Percentiles rank a stretch among this genome's conserved stretches.
These are phyloP conservation scores for Phalangium opilio DNA, from an alignment of 2,888 invertebrate species.

Conservation along the genomic window DNA sequence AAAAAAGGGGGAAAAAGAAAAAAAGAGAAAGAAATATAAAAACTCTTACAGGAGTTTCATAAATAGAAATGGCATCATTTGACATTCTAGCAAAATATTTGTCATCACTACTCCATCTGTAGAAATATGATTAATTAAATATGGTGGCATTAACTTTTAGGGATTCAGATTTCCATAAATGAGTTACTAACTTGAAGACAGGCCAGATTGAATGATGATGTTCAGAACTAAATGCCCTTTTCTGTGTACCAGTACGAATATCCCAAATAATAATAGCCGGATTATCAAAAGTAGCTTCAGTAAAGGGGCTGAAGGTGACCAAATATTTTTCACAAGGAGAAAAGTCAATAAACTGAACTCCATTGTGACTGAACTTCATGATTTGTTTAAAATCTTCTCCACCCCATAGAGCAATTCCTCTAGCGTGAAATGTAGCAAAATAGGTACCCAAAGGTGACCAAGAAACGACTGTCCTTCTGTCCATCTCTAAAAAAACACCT, in stretches of 20 bases:
- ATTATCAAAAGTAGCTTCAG: conserved; percentile 45
- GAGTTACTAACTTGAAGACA: conserved; percentile 52
- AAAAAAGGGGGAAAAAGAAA: no score
- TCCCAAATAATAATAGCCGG: conserved; percentile 88
- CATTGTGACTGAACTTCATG: conserved; percentile 66
- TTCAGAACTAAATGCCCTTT: conserved; percentile 73
- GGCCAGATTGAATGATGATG: conserved; percentile 61
- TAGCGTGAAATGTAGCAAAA: conserved; percentile 85
- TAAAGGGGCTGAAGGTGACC: conserved; percentile 78
- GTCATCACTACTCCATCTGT: conserved; percentile 80
- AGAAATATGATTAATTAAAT: background rate
- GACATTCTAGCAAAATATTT: conserved; percentile 82
- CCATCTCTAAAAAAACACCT: conserved; percentile 13
- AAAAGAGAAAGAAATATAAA: no score
- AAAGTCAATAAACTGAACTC: conserved; percentile 89
- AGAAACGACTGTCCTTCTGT: conserved; percentile 50
- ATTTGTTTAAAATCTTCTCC: conserved; percentile 84
- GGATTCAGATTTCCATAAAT: background rate
- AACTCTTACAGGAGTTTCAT: conserved; percentile 72
- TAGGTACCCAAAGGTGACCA: conserved; percentile 98
- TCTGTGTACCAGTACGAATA: conserved; percentile 81
- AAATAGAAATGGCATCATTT: conserved; percentile 67
- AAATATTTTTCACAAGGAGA: conserved; percentile 93
- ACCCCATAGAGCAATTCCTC: conserved; percentile 94
- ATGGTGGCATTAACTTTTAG: background rate